These are phyloP conservation scores for Pristionchus exspectatus DNA, from an alignment of 2,888 invertebrate species.

Conservation along the genomic window DNA sequence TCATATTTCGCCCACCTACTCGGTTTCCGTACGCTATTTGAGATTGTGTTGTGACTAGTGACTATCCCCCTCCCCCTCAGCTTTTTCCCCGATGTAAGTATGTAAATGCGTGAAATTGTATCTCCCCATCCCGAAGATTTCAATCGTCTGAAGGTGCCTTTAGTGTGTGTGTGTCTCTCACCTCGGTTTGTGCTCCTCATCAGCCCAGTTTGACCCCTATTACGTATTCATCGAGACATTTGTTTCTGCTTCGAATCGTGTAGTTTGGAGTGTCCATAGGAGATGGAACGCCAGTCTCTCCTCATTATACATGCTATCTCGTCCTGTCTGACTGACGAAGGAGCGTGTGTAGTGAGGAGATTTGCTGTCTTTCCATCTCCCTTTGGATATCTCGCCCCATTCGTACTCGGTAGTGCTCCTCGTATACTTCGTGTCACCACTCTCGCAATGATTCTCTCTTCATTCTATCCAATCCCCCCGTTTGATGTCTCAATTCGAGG, in stretches of 20 bases:
- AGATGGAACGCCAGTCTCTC: not conserved
- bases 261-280: not conserved
- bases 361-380: not conserved
- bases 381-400: not conserved
- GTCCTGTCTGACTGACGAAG: not conserved
- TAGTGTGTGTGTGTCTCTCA: not conserved
- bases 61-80: not conserved
- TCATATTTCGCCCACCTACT: not conserved
- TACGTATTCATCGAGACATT: not conserved
- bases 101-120: slow-evolving; percentile 4
- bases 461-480: not conserved
- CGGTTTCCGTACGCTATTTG: not conserved
- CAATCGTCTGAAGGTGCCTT: slow-evolving; percentile 4
- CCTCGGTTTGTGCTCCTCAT: not conserved
- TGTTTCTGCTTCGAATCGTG: not conserved
- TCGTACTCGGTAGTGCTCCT: slow-evolving; percentile 1
- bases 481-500: slow-evolving; percentile 20
- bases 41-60: not conserved
- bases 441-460: slow-evolving; percentile 12
- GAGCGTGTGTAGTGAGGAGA: not conserved
- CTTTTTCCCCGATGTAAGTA: not conserved
- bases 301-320: not conserved
- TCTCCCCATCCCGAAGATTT: not conserved
- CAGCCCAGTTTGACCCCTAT: not conserved
- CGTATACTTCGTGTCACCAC: slow-evolving; percentile 8